Evolutionary conservation across 2,888 invertebrate genomes (phyloP).

Genomic region (Limenitis arthemis): DNA sequence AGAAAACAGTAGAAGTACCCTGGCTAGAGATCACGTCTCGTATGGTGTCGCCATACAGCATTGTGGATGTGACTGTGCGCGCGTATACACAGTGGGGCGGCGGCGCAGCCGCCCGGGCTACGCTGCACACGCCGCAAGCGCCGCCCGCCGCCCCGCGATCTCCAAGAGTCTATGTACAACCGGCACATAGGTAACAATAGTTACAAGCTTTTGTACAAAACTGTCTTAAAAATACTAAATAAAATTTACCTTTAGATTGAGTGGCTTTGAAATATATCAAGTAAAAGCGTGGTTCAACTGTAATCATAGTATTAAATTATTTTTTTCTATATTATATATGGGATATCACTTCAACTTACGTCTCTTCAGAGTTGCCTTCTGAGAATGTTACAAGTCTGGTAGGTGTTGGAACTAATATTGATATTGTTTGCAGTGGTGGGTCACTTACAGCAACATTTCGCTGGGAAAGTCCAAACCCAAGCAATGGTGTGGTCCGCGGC

Average conservation of each 20-base stretch:
- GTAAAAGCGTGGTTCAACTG: too few species aligned
- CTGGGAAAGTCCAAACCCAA: slow-evolving; percentile 83
- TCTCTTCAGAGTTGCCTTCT: too few species aligned
- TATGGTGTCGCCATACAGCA: slow-evolving; percentile 76
- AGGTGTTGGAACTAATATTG: neutral
- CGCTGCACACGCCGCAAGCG: slow-evolving; percentile 84
- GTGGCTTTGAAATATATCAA: too few species aligned
- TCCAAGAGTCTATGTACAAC: slow-evolving; percentile 79
- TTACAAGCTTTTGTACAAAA: too few species aligned
- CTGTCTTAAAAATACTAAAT: too few species aligned
- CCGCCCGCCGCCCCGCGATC: slow-evolving; percentile 81
- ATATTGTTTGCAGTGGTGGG: slow-evolving; percentile 36
- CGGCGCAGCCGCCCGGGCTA: slow-evolving; percentile 73
- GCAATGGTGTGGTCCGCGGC: slow-evolving; percentile 82
- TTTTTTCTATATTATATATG: too few species aligned
- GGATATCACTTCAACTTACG: too few species aligned
- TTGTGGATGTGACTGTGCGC: slow-evolving; percentile 79
- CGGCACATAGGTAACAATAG: slow-evolving; percentile 24
- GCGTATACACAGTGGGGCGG: slow-evolving; percentile 91
- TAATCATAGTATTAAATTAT: too few species aligned
- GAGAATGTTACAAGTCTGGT: too few species aligned
- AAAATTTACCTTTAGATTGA: too few species aligned
- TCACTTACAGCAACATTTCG: slow-evolving; percentile 77
- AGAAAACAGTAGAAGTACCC: slow-evolving; percentile 68
- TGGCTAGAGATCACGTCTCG: slow-evolving; percentile 59